A percentile compares a stretch with the other conserved stretches of the same genome.
phyloP scores from a whole-genome alignment of 1,140 invertebrate species.

The Thaumatotibia leucotreta region DNA sequence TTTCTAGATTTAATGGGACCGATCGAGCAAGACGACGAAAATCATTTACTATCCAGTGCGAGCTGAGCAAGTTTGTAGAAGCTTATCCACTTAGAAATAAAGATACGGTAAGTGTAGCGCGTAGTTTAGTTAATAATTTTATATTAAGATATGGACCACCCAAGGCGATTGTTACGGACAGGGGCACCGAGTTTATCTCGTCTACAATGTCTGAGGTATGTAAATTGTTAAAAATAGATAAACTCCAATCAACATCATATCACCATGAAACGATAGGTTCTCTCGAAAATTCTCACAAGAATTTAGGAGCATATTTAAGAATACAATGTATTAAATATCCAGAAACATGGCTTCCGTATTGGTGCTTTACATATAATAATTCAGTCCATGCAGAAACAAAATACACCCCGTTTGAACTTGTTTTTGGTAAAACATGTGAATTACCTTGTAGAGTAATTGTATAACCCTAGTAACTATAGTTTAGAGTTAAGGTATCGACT shows the following conservation, averaged over 20 bases:
- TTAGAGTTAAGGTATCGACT: neutral
- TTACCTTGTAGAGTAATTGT: conserved; percentile 18
- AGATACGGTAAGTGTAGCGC: conserved; percentile 18
- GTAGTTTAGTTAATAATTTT: conserved; percentile 27
- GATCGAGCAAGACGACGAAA: conserved; percentile 19
- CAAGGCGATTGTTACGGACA: conserved; percentile 12
- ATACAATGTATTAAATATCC: conserved; percentile 9
- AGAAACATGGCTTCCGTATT: conserved; percentile 24
- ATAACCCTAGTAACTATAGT: conserved; percentile 5
- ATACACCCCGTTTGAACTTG: conserved; percentile 23
- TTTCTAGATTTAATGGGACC: too few species aligned
- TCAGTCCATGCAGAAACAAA: conserved; percentile 23
- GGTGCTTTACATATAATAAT: conserved; percentile 20
- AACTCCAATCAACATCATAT: conserved; percentile 7
- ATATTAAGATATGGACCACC: conserved; percentile 23
- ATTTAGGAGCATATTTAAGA: conserved; percentile 15
- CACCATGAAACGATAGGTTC: conserved; percentile 21
- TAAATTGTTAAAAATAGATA: conserved; percentile 16
- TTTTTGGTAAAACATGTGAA: conserved; percentile 19
- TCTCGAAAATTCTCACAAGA: conserved; percentile 21
- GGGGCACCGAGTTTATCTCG: conserved; percentile 15
- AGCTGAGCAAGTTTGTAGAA: conserved; percentile 27
- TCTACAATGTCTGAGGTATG: conserved; percentile 11
- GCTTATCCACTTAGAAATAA: conserved; percentile 27
- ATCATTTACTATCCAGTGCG: conserved; percentile 29